phyloP scores from a whole-genome alignment of 1,140 invertebrate species.

The Drosophila orosa region DNA sequence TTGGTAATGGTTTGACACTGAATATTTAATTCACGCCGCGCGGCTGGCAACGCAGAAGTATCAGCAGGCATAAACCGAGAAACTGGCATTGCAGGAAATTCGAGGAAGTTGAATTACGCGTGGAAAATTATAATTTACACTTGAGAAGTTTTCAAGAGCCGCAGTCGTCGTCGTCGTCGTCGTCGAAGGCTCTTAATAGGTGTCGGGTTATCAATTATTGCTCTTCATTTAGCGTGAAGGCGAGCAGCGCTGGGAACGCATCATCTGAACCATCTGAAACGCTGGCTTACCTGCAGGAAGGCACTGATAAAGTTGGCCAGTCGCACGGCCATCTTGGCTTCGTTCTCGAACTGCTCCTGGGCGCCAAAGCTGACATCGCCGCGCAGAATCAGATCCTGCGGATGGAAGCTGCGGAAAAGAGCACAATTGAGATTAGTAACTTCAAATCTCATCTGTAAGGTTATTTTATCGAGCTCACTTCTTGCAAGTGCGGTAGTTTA shows the following conservation, averaged over 20 bases:
- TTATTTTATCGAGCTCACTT: conserved; percentile 62
- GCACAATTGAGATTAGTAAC: conserved; percentile 7
- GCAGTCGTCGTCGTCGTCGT: conserved; percentile 62
- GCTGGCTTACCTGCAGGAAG: conserved; percentile 91
- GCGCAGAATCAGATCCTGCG: conserved; percentile 90
- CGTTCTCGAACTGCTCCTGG: conserved; percentile 95
- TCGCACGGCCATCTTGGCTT: conserved; percentile 97
- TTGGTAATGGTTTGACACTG: conserved; percentile 84
- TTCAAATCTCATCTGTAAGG: background rate
- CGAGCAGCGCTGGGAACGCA: conserved; percentile 55
- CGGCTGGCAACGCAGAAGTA: conserved; percentile 49
- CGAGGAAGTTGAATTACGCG: conserved; percentile 83
- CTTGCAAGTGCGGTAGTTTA: conserved; percentile 90
- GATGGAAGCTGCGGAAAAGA: conserved; percentile 86
- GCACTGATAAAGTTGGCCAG: conserved; percentile 97
- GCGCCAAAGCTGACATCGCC: conserved; percentile 95
- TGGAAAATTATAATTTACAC: conserved; percentile 84
- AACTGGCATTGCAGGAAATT: conserved; percentile 82
- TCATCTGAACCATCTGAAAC: conserved; percentile 10
- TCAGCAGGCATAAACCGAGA: conserved; percentile 53
- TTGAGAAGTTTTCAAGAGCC: conserved; percentile 81
- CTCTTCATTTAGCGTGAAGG: conserved; percentile 77
- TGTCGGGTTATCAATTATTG: conserved; percentile 83
- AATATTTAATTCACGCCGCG: conserved; percentile 79
- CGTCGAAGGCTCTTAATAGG: conserved; percentile 79